Conservation (phyloP, 2,888 invertebrate genomes). For the Leptinotarsa peninsularis region DNA sequence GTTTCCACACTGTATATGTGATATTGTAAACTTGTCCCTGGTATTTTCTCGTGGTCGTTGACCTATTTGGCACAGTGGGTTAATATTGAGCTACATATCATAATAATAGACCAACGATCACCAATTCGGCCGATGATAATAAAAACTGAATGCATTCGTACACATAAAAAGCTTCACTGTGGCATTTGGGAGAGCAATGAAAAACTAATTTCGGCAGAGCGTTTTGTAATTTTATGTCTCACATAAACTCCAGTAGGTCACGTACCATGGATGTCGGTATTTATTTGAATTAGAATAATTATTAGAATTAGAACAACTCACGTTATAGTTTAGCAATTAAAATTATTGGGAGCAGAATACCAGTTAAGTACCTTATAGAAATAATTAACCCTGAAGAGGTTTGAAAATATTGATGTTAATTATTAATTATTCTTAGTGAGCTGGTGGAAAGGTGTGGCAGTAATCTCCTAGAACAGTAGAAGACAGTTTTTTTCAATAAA, state of each 20-base stretch:
- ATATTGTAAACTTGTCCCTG: not conserved
- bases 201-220: conserved; percentile 4
- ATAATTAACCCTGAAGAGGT: not conserved
- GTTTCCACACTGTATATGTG: not conserved
- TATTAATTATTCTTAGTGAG: not conserved
- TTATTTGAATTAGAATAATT: not conserved
- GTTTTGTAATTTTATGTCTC: not conserved
- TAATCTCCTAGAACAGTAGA: not conserved
- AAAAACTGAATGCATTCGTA: conserved; percentile 4
- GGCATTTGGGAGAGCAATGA: conserved; percentile 14
- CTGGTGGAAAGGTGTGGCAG: not conserved
- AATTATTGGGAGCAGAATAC: too few relatives aligned
- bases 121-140: not conserved
- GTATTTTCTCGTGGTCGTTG: not conserved
- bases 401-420: not conserved
- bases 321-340: too few relatives aligned
- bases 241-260: conserved; percentile 7
- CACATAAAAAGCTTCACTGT: not conserved
- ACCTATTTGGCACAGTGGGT: not conserved
- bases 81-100: not conserved
- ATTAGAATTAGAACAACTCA: too few relatives aligned
- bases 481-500: not conserved
- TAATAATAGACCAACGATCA: conserved; percentile 3
- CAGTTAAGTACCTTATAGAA: not conserved
- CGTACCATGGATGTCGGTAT: conserved; percentile 1